phyloP scores from a whole-genome alignment of 2,888 invertebrate genomes.

The Ischnus inquisitorius region DNA sequence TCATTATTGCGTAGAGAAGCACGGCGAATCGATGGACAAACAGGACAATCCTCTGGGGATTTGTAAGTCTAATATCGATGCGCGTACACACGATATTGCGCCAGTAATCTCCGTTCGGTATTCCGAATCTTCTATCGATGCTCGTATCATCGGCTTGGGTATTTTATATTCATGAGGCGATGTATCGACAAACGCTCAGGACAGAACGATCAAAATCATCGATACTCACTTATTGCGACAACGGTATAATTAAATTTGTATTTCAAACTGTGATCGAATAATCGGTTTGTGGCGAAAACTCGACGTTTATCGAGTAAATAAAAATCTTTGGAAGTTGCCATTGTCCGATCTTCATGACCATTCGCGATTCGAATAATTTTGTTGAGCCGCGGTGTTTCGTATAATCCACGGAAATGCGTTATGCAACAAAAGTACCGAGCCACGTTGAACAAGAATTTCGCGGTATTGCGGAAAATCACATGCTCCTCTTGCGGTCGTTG shows the following conservation, averaged over 20 bases:
- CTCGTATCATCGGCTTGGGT: background rate
- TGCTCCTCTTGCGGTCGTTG: background rate
- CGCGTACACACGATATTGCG: conserved; percentile 39
- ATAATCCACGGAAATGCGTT: background rate
- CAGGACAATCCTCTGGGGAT: conserved; percentile 43
- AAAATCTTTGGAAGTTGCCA: too few relatives aligned
- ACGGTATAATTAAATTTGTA: too few relatives aligned
- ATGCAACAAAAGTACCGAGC: background rate
- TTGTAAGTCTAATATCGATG: conserved; percentile 59
- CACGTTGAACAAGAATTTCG: background rate
- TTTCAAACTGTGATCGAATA: too few relatives aligned
- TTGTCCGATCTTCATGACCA: too few relatives aligned
- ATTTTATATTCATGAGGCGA: conserved; percentile 1
- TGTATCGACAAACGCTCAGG: background rate
- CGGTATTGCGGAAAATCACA: background rate
- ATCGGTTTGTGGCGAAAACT: too few relatives aligned
- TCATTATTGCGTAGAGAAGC: conserved; percentile 10
- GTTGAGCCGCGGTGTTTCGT: background rate
- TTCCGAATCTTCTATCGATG: conserved; percentile 21
- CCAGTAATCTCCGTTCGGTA: conserved; percentile 37
- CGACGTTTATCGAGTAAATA: too few relatives aligned
- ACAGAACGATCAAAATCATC: background rate
- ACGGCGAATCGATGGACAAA: conserved; percentile 31
- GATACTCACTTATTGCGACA: too few relatives aligned
- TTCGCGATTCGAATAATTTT: too few relatives aligned